Percentiles rank a stretch among this genome's conserved stretches.
These are phyloP conservation scores for Drosophila willistoni DNA, from an alignment of 1,140 invertebrate genomes.

Conservation along the genomic window DNA sequence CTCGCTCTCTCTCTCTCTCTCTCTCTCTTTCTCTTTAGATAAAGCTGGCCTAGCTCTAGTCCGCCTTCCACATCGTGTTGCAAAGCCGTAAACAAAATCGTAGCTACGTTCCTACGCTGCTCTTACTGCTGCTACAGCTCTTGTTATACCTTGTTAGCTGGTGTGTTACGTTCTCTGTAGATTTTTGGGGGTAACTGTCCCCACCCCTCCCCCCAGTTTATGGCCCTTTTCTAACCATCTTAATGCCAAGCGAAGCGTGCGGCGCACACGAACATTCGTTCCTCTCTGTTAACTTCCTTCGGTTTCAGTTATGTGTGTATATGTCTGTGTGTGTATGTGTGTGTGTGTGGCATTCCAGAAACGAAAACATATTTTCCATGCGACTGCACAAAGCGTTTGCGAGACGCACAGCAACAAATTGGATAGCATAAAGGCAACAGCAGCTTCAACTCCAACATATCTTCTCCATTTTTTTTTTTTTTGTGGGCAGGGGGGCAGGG, in stretches of 20 bases:
- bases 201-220: slow-evolving; percentile 16
- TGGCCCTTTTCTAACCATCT: slow-evolving; percentile 21
- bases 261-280: slow-evolving; percentile 32
- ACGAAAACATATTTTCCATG: slow-evolving; percentile 79
- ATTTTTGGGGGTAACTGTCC: background rate
- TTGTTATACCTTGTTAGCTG: slow-evolving; percentile 73
- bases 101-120: slow-evolving; percentile 21
- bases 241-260: slow-evolving; percentile 69
- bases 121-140: slow-evolving; percentile 17
- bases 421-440: slow-evolving; percentile 8
- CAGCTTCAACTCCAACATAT: slow-evolving; percentile 16
- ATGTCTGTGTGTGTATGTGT: background rate
- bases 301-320: background rate
- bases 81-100: slow-evolving; percentile 69
- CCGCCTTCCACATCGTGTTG: slow-evolving; percentile 42
- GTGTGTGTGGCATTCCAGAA: slow-evolving; percentile 66
- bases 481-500: too few species aligned
- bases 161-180: slow-evolving; percentile 42
- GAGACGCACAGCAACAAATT: slow-evolving; percentile 46
- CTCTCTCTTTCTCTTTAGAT: too few species aligned
- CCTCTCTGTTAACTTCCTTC: background rate
- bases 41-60: slow-evolving; percentile 46
- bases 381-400: slow-evolving; percentile 72
- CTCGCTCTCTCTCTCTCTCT: too few species aligned
- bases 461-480: too few species aligned